Conservation (phyloP, 30 jellyfish, hydroid and myxozoan species). For the Mastigias papua region DNA sequence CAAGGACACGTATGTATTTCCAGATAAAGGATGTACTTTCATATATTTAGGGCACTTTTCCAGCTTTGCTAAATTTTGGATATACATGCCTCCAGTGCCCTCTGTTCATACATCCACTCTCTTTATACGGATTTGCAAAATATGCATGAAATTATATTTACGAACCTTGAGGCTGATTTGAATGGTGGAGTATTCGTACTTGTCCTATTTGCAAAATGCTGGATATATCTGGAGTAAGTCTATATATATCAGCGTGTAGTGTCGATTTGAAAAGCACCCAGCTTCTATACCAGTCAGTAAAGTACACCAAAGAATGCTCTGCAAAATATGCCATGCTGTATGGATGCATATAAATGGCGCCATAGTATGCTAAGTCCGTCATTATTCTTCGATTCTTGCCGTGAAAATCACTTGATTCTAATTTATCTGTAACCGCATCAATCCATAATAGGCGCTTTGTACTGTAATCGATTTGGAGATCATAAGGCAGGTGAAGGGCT, state of each 20-base stretch:
- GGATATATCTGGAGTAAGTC: neutral
- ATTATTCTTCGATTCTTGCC: constrained; percentile 65
- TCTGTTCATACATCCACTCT: no score
- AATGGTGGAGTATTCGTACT: constrained; percentile 53
- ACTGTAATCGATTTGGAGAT: constrained; percentile 80
- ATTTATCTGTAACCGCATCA: constrained; percentile 82
- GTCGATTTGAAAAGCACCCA: constrained; percentile 21
- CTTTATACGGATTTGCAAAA: no score
- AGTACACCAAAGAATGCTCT: constrained; percentile 49
- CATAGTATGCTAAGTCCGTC: constrained; percentile 33
- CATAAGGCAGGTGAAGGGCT: constrained; percentile 70
- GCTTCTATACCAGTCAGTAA: constrained; percentile 83
- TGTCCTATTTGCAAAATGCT: constrained; percentile 68
- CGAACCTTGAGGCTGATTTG: constrained; percentile 69
- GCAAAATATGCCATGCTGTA: constrained; percentile 72
- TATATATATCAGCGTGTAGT: neutral
- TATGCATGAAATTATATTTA: neutral
- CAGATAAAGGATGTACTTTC: no score
- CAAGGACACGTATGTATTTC: no score
- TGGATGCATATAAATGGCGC: constrained; percentile 60
- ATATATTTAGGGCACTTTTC: no score
- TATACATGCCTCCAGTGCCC: no score
- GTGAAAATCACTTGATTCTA: constrained; percentile 68
- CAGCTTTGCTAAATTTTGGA: no score
- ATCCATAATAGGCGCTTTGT: constrained; percentile 82